Base-by-base conservation (phyloP, 1,140 invertebrate genomes). In the Caenorhabditis inopinata region DNA sequence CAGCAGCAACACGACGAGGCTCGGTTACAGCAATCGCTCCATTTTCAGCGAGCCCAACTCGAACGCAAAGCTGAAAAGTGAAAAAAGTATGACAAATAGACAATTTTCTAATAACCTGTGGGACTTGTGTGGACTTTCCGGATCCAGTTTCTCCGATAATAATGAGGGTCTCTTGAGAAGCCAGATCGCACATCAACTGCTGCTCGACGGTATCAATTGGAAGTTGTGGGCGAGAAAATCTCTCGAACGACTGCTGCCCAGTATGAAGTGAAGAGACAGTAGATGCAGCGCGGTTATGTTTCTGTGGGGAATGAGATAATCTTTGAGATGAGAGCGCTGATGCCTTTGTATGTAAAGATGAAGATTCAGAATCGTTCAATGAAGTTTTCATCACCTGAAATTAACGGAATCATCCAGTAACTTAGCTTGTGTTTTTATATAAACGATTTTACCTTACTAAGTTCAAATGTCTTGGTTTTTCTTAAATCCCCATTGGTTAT, bases 51-150 rank as follows among this genome's bases (percentile, higher is more conserved):
- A 93, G 85, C 27, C 91, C 90, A 9, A 90, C 89, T 74, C 93
- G 91, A 62, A 91, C 90, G 7, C 94, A 90, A 83, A 92, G 92
- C 88, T 95, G 85, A 78, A 86, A 68, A 68, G 14, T 85, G 46
- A n/a, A n/a, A n/a, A n/a, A n/a, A n/a, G n/a, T n/a, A n/a, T n/a
- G n/a, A n/a, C n/a, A n/a, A n/a, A n/a, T n/a, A n/a, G n/a, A n/a
- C n/a, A n/a, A n/a, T n/a, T n/a, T n/a, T n/a, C n/a, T 42, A 51
- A 4, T 53, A 51, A 85, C 90, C 88, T 91, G 94, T 1, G 94
- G 94, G 74, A 96, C 93, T 89, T 96, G 94, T 2, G 94, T 96
- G 1, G 94, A 95, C 90, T 96, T 96, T 0, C 94, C 94, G 89
- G 93, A 93, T 4, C 94, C 94, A 1, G 94, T 96, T 89, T 96